A percentile compares a stretch with the other conserved stretches of the same genome.
phyloP scores from a whole-genome alignment of 1,140 invertebrate genomes.

The Zelostemma sp. region DNA sequence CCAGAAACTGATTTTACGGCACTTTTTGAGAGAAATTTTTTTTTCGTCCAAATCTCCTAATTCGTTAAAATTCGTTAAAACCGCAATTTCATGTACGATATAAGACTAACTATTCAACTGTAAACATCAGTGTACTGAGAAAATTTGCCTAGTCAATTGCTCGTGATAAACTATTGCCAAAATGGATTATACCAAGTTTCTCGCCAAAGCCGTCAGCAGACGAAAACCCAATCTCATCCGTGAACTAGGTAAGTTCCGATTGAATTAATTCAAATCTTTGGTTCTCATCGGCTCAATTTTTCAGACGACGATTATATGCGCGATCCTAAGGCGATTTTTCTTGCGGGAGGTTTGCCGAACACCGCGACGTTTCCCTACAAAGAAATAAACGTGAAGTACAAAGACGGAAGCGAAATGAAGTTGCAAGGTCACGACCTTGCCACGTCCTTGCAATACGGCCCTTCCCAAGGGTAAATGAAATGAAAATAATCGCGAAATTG shows the following conservation, averaged over 20 bases:
- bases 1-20: no score
- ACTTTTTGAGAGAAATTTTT: no score
- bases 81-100: no score
- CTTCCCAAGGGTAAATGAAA: slow-evolving; percentile 75
- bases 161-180: no score
- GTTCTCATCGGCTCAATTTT: background rate
- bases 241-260: slow-evolving; percentile 56
- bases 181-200: slow-evolving; percentile 59
- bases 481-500: background rate
- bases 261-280: slow-evolving; percentile 6
- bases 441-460: slow-evolving; percentile 78
- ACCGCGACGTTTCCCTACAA: slow-evolving; percentile 83
- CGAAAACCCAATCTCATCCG: slow-evolving; percentile 56
- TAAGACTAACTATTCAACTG: no score
- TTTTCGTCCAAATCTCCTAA: no score
- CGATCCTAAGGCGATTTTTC: slow-evolving; percentile 74
- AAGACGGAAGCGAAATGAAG: slow-evolving; percentile 71
- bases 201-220: slow-evolving; percentile 42
- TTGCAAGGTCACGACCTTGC: no score
- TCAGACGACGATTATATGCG: slow-evolving; percentile 68
- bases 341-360: slow-evolving; percentile 83
- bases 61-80: no score
- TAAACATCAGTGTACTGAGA: no score
- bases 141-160: no score
- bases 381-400: slow-evolving; percentile 73